These are phyloP conservation scores for Alethe castanea DNA, from an alignment of 2,113 vertebrate genomes.

Conservation along the genomic window DNA sequence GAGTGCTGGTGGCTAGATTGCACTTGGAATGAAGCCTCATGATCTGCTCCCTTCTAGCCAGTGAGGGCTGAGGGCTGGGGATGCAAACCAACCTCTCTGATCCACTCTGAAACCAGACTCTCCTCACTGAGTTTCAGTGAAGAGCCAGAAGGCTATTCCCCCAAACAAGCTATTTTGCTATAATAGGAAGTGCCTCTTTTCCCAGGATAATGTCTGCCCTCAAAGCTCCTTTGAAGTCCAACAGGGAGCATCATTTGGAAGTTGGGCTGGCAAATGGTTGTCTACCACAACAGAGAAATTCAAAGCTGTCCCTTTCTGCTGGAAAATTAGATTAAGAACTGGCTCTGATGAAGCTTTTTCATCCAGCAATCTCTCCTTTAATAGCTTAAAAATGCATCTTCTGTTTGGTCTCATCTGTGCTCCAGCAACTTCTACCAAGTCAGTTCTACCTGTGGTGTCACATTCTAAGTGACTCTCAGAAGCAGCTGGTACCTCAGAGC, in stretches of 20 bases:
- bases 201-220: background rate
- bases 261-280: background rate
- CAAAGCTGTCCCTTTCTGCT: background rate
- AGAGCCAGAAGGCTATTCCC: background rate
- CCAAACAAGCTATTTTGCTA: background rate
- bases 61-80: background rate
- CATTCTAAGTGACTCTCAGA: background rate
- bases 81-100: background rate
- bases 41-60: background rate
- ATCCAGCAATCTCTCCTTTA: background rate
- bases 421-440: background rate
- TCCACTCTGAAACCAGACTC: background rate
- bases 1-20: background rate
- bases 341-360: background rate
- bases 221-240: background rate
- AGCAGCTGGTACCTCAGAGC: background rate
- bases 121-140: background rate
- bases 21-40: background rate
- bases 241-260: background rate
- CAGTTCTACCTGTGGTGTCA: background rate
- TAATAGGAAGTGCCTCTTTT: background rate
- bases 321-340: background rate
- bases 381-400: background rate
- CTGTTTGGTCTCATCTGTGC: background rate
- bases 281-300: background rate